Evolutionary conservation across 2,888 invertebrate genomes (phyloP).

Genomic region (Catonia carolina): DNA sequence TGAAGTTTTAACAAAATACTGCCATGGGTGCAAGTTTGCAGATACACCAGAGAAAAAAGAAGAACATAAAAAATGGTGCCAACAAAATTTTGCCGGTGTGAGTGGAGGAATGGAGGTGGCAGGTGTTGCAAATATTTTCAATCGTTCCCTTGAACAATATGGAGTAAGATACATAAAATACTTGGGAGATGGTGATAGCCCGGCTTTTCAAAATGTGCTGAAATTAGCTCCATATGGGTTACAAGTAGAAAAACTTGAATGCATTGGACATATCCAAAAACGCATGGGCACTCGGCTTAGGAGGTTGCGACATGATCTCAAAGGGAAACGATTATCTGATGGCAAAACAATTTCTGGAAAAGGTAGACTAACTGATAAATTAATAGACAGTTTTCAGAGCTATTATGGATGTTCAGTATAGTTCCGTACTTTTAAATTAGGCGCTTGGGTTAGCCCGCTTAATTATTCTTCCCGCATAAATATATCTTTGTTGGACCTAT

Average conservation of each 20-base stretch:
- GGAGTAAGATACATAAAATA: constrained; percentile 16
- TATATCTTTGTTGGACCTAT: too few relatives aligned
- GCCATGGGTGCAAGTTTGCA: not conserved
- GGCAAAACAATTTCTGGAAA: constrained; percentile 1
- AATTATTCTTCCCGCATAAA: too few relatives aligned
- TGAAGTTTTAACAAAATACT: constrained; percentile 20
- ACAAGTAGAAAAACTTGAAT: not conserved
- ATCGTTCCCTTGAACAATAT: not conserved
- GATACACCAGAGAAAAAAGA: not conserved
- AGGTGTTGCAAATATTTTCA: constrained; percentile 11
- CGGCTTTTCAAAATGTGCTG: not conserved
- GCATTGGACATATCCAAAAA: not conserved
- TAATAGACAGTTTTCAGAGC: not conserved
- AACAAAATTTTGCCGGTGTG: constrained; percentile 9
- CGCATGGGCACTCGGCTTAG: not conserved
- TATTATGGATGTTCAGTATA: too few relatives aligned
- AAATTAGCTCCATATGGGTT: not conserved
- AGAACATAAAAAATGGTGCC: not conserved
- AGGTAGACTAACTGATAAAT: not conserved
- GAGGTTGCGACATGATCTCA: not conserved
- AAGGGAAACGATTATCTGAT: not conserved
- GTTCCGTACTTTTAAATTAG: too few relatives aligned
- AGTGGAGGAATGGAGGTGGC: constrained; percentile 15
- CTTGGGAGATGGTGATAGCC: constrained; percentile 13
- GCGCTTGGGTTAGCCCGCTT: too few relatives aligned